Evolutionary conservation across 2,113 vertebrate species (phyloP), one percentile per base, ranked within the genome.

Genomic region (Passer domesticus): DNA sequence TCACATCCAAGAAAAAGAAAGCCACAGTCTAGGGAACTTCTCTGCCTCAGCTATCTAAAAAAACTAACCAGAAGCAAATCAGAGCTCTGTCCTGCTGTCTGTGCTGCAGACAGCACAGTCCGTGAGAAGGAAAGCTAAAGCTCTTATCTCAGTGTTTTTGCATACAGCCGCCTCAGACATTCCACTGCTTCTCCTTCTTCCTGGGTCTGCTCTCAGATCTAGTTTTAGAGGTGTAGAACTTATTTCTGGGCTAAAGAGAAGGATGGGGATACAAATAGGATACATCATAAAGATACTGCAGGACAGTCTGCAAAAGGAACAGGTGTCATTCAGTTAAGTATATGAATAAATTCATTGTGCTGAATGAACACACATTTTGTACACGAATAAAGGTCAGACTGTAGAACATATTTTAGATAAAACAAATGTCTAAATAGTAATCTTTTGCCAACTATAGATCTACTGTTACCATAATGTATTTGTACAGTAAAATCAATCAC

Each of bases 1-100:
- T 20, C 10, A 13, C 3, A 21, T 4, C 47, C 23, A 43, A 52
- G 11, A 41, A n/a, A 63, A 52, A 27, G 30, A 78, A 78, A 52
- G 14, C 4, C 37, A 50, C 23, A n/a, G 23, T 17, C 11, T 2
- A 1, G 31, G 14, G 11, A 63, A 78, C 14, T 27, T 52, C 14
- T 63, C 18, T n/a, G 30, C 23, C 23, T 64, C 37, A 35, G 24
- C 37, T 28, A 64, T 14, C 19, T 52, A 17, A 64, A 78, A 24
- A 33, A 21, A 2, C 19, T 12, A 39, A 12, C 16, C 5, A 35
- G 33, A 33, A 25, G 7, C 28, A 41, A 41, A 35, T 39, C 31
- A 23, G 11, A 64, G 15, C 15, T n/a, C 24, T 44, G 24, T 53
- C 15, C 37, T 0, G 0, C 11, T 53, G 19, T 23, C 31, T 2